These are phyloP conservation scores for Penaeus chinensis DNA, from an alignment of 1,140 invertebrate species.

Conservation along the genomic window DNA sequence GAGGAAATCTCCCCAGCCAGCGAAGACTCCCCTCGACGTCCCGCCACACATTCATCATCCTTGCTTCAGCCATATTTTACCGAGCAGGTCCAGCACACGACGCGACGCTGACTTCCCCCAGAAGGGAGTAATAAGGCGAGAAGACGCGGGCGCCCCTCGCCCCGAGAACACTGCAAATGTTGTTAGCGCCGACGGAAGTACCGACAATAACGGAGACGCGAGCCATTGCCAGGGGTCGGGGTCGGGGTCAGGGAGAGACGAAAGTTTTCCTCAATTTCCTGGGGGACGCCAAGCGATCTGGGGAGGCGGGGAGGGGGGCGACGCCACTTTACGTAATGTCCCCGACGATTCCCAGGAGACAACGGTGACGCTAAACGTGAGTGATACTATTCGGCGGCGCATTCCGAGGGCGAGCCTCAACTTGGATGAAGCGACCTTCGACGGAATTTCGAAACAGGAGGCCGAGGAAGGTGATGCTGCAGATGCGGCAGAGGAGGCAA, in stretches of 20 bases:
- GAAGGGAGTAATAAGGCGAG: neutral
- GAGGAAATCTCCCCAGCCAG: neutral
- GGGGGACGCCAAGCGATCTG: neutral
- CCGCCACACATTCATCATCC: constrained; percentile 20
- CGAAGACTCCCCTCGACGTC: neutral
- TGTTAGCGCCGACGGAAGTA: neutral
- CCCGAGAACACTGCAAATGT: neutral
- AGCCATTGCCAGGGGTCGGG: neutral
- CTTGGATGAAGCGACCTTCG: constrained; percentile 1
- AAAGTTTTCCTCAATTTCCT: neutral
- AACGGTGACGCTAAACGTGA: constrained; percentile 53
- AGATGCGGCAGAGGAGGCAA: neutral
- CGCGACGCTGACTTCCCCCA: constrained; percentile 11
- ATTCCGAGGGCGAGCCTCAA: constrained; percentile 43
- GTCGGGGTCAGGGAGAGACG: neutral
- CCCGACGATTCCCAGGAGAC: constrained; percentile 37
- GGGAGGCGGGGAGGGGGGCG: neutral
- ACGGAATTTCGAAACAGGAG: neutral
- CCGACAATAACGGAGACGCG: neutral
- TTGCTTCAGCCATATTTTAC: constrained; percentile 49
- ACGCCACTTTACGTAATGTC: constrained; percentile 35
- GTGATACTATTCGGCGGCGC: constrained; percentile 50
- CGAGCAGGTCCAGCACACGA: constrained; percentile 44
- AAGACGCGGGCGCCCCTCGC: constrained; percentile 3
- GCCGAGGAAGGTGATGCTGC: neutral